These are phyloP conservation scores for Psix sp. DNA, from an alignment of 1,140 invertebrate genomes.

Conservation along the genomic window DNA sequence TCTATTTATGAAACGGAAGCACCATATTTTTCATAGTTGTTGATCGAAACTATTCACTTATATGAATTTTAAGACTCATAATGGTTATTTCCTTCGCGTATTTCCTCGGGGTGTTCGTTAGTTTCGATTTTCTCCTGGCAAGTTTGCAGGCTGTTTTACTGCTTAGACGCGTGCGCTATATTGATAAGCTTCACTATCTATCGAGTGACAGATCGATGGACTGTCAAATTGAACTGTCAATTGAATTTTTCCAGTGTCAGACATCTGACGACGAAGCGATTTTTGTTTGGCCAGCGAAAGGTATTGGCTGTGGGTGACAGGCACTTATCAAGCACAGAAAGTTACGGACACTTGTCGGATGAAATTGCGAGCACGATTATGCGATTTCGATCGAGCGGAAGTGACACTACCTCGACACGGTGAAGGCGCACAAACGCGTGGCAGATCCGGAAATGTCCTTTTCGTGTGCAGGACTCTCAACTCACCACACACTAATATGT, in stretches of 20 bases:
- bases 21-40: too few relatives aligned
- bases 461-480: constrained; percentile 51
- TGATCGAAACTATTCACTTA: too few relatives aligned
- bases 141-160: constrained; percentile 20
- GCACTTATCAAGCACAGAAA: constrained; percentile 5
- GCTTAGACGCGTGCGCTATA: constrained; percentile 19
- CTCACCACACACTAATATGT: constrained; percentile 69
- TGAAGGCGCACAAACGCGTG: constrained; percentile 2
- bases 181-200: constrained; percentile 8
- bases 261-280: background rate
- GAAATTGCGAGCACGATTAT: background rate
- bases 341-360: constrained; percentile 1
- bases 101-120: constrained; percentile 35
- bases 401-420: constrained; percentile 1
- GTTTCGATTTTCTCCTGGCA: constrained; percentile 63
- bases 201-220: too few relatives aligned
- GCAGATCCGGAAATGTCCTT: constrained; percentile 50
- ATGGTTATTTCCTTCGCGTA: constrained; percentile 9
- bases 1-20: too few relatives aligned
- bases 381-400: constrained; percentile 5
- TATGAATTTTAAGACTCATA: too few relatives aligned
- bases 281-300: constrained; percentile 2
- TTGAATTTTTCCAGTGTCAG: too few relatives aligned
- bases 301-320: too few relatives aligned
- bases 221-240: too few relatives aligned